Evolutionary conservation across 2,888 invertebrate species (phyloP).

Genomic region (Diplazon laetatorius): DNA sequence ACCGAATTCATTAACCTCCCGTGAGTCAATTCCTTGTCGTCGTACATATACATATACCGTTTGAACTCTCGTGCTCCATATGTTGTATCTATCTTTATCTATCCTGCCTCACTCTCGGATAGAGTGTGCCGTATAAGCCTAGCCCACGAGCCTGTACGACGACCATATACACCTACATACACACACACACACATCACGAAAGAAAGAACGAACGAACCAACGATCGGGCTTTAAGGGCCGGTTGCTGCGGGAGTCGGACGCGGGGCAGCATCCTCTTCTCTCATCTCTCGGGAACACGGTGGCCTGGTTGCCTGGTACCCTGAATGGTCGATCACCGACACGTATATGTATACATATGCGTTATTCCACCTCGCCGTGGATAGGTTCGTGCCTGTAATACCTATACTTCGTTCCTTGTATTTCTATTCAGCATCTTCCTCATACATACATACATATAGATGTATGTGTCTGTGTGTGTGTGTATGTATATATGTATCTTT

Average conservation of each 20-base stretch:
- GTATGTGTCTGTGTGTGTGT: not conserved
- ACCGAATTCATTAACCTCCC: constrained; percentile 39
- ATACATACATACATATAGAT: not conserved
- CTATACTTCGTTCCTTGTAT: not conserved
- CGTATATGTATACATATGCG: too few relatives aligned
- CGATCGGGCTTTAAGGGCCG: constrained; percentile 27
- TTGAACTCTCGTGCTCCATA: constrained; percentile 35
- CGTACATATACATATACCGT: constrained; percentile 42
- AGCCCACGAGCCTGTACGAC: not conserved
- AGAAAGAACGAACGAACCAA: constrained; percentile 27
- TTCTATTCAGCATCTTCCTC: not conserved
- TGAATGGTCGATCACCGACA: constrained; percentile 65
- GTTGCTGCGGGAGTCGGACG: constrained; percentile 36
- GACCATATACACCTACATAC: constrained; percentile 13
- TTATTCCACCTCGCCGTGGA: constrained; percentile 45
- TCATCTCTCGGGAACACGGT: constrained; percentile 62
- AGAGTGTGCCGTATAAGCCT: not conserved
- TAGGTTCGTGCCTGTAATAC: constrained; percentile 12
- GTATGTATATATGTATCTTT: constrained; percentile 18
- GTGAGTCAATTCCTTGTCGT: constrained; percentile 5
- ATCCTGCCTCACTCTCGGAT: constrained; percentile 10
- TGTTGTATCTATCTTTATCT: constrained; percentile 42
- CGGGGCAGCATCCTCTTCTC: constrained; percentile 57
- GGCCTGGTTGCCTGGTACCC: constrained; percentile 71
- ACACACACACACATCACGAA: too few relatives aligned